These are phyloP conservation scores for Icerya purchasi DNA, from an alignment of 2,888 invertebrate genomes.

Conservation along the genomic window DNA sequence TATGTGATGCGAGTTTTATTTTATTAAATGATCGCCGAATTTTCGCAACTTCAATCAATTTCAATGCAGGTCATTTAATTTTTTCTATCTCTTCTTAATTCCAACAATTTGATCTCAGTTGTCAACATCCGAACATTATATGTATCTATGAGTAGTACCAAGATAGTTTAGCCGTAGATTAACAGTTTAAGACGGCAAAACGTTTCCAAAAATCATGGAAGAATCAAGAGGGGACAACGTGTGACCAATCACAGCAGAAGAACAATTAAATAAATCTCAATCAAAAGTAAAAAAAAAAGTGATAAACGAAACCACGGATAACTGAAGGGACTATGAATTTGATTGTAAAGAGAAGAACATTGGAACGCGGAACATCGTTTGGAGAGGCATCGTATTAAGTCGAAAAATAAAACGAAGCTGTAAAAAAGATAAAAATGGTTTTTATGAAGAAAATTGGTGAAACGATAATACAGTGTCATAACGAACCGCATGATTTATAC, in stretches of 20 bases:
- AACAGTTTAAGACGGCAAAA: background rate
- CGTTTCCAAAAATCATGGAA: background rate
- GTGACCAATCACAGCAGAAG: background rate
- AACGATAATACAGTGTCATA: background rate
- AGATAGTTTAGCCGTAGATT: too few relatives aligned
- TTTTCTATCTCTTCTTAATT: too few relatives aligned
- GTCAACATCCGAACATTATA: too few relatives aligned
- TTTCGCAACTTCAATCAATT: too few relatives aligned
- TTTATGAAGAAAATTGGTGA: background rate
- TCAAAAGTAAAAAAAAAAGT: background rate
- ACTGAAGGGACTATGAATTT: background rate
- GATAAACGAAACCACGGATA: background rate
- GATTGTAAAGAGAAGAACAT: background rate
- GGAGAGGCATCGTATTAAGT: background rate
- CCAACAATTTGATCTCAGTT: too few relatives aligned
- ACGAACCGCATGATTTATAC: background rate
- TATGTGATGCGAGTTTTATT: too few relatives aligned
- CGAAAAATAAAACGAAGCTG: background rate
- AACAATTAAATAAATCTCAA: background rate
- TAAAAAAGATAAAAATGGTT: background rate
- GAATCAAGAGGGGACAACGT: background rate
- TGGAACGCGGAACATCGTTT: background rate
- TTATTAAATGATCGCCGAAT: too few relatives aligned
- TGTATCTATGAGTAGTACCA: too few relatives aligned
- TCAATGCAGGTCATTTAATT: too few relatives aligned